phyloP scores from a whole-genome alignment of 2,888 invertebrate genomes.

The Phengaris alcon region DNA sequence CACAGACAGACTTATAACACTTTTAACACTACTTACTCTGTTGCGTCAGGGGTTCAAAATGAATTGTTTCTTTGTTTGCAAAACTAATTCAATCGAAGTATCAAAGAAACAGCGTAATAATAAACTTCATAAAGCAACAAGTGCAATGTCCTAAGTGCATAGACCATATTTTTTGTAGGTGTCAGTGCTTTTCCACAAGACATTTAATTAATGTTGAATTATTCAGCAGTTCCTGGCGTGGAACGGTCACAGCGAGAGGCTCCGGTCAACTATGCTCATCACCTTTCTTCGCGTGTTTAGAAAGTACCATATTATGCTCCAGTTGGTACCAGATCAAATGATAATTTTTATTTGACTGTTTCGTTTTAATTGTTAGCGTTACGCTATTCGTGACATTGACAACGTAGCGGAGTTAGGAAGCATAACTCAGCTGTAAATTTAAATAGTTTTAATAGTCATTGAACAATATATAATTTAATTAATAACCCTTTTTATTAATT shows the following conservation, averaged over 20 bases:
- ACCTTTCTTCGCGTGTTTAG: slow-evolving; percentile 41
- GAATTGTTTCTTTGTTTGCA: neutral
- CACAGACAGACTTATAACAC: neutral
- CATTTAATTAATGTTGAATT: slow-evolving; percentile 74
- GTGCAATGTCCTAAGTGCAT: neutral
- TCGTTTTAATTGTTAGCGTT: slow-evolving; percentile 24
- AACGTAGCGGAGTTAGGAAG: slow-evolving; percentile 1
- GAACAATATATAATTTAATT: too few relatives aligned
- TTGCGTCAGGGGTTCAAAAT: neutral
- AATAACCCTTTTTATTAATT: too few relatives aligned
- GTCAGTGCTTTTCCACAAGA: slow-evolving; percentile 66
- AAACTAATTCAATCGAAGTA: neutral
- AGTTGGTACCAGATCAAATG: slow-evolving; percentile 23
- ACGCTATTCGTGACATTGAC: slow-evolving; percentile 16
- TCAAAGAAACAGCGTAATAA: neutral
- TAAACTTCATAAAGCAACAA: neutral
- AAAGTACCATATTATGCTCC: slow-evolving; percentile 35
- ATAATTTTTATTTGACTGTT: slow-evolving; percentile 25
- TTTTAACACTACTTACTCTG: too few relatives aligned
- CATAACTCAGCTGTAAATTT: neutral
- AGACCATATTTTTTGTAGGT: slow-evolving; percentile 61
- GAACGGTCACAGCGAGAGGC: slow-evolving; percentile 74
- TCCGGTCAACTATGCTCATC: slow-evolving; percentile 53
- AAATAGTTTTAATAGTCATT: slow-evolving; percentile 18
- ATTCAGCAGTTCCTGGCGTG: slow-evolving; percentile 63